These are phyloP conservation scores for Atta cephalotes DNA, from an alignment of 1,140 invertebrate species.

Conservation along the genomic window DNA sequence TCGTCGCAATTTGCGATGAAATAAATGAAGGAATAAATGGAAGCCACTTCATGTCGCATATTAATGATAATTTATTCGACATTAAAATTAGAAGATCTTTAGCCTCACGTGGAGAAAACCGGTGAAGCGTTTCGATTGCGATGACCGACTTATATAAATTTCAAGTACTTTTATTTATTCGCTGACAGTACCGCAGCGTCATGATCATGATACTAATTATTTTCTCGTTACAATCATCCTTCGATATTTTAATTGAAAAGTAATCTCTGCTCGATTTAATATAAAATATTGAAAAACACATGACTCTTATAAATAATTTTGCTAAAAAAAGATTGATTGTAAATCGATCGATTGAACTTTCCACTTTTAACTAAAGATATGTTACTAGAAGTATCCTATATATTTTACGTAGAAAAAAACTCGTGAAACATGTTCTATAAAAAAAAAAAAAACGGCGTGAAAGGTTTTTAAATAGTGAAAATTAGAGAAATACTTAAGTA, in stretches of 20 bases:
- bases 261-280: background rate
- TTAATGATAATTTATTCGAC: constrained; percentile 52
- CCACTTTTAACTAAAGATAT: background rate
- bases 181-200: background rate
- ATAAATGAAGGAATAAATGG: background rate
- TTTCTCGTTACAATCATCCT: background rate
- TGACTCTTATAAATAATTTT: background rate
- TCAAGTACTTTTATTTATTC: constrained; percentile 11
- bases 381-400: background rate
- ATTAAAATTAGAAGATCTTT: constrained; percentile 47
- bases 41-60: constrained; percentile 5
- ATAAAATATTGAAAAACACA: background rate
- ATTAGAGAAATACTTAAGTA: no score
- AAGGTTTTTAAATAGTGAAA: constrained; percentile 7
- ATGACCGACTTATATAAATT: constrained; percentile 2
- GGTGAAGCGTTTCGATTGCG: constrained; percentile 26
- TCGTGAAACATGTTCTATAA: background rate
- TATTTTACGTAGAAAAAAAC: background rate
- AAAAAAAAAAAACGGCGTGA: background rate
- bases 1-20: constrained; percentile 15
- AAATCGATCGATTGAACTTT: background rate
- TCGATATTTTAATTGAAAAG: background rate
- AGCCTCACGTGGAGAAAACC: constrained; percentile 22
- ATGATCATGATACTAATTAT: background rate
- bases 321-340: background rate